Base-by-base conservation (phyloP, 2,888 invertebrate species). In the Hyppa rectilinea region DNA sequence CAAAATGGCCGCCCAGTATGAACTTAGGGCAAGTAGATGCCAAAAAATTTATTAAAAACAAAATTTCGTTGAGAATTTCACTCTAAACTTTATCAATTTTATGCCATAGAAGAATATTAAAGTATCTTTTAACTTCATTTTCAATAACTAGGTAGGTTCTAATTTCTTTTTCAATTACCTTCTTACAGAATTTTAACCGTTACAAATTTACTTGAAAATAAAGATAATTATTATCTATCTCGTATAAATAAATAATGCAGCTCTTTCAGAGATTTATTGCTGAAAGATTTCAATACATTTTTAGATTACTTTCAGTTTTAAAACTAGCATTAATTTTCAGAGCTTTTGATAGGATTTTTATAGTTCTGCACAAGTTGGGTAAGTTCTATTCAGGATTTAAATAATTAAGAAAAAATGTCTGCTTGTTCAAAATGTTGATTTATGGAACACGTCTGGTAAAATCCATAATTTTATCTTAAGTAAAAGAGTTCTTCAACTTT, bases 1-100 rank as follows among this genome's bases (percentile, higher is more conserved):
- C 85, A 91, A 91, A 89, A 91, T 91, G 91, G 91, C 91, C 88
- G 90, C 82, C 82, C 82, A 71, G 63, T 59, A 56, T 73, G 62
- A 75, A 79, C 67, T 71, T 50, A 43, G 66, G 58, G 49, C 53
- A 60, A 73, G 71, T 52, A 72, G 58, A 55, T 40, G 12, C 36
- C 53, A 59, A 62, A 47, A 71, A 56, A 71, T 61, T 55, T 58
- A 53, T 9, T 45, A 55, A 60, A 65, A 55, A 66, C 49, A 43
- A 40, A 63, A 40, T 20, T 47, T 45, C 29, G 17, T 36, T 23
- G 0, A 47, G 14, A 34, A 65, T 56, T 68, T 52, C 14, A 49
- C 26, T 31, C 14, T 5, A 7, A 49, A 47, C 62, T 62, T 60
- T 49, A 9, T 3, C 10, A 50, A 56, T 61, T 67, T 61, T 56